Percentiles rank a stretch among this genome's conserved stretches.
Evolutionary conservation across 2,797 vertebrate species (phyloP).

Genomic region (Caiman crocodilus): DNA sequence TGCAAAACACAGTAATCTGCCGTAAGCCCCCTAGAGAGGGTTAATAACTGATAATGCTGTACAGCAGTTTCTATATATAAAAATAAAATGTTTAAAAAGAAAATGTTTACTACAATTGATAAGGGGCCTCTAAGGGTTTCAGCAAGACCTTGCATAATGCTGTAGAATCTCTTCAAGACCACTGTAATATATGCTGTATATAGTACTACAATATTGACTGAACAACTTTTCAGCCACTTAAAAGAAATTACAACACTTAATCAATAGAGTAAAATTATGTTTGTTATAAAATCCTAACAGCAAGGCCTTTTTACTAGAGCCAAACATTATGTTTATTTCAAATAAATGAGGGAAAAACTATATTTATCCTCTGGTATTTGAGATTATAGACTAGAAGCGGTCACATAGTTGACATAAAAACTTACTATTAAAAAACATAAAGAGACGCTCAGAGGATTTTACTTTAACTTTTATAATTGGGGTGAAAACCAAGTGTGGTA

Average conservation of each 20-base stretch:
- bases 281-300: constrained; percentile 40
- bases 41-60: not conserved
- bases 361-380: constrained; percentile 16
- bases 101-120: not conserved
- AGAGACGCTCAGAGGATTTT: not conserved
- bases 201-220: constrained; percentile 34
- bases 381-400: not conserved
- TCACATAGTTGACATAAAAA: not conserved
- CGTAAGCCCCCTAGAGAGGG: not conserved
- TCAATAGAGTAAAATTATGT: constrained; percentile 52
- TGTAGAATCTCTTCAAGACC: constrained; percentile 34
- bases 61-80: not conserved
- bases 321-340: not conserved
- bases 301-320: constrained; percentile 37
- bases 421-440: no score
- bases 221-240: constrained; percentile 47
- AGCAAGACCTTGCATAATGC: not conserved
- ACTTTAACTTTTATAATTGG: not conserved
- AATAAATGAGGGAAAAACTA: not conserved
- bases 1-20: not conserved
- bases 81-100: not conserved
- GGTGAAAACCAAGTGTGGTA: not conserved
- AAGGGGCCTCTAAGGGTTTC: constrained; percentile 25
- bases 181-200: constrained; percentile 10
- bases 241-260: constrained; percentile 40